phyloP scores from a whole-genome alignment of 64 coral and sea anemone species.

The Porites australiensis region DNA sequence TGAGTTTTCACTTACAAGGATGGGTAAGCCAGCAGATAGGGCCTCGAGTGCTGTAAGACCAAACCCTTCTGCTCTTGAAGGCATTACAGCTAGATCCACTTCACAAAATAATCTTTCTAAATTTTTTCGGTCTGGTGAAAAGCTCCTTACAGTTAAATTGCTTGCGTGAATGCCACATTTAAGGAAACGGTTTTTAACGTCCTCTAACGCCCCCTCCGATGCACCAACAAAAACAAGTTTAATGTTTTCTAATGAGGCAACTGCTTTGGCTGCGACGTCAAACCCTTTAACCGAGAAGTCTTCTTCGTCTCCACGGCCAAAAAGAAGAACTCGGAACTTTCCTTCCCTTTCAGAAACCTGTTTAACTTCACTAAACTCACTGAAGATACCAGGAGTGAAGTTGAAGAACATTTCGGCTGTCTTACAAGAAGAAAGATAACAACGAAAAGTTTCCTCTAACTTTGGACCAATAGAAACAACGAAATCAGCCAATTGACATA shows the following conservation, averaged over 20 bases:
- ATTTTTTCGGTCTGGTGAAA: not conserved
- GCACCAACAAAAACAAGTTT: not conserved
- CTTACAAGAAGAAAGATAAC: not conserved
- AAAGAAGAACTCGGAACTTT: not conserved
- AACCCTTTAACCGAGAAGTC: not conserved
- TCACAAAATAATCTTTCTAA: not conserved
- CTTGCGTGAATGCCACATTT: no score
- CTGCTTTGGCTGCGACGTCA: constrained; percentile 19
- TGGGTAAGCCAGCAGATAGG: not conserved
- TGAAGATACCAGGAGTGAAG: not conserved
- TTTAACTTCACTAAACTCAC: not conserved
- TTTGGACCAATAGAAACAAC: not conserved
- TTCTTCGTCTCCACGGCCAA: not conserved
- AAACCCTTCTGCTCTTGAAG: constrained; percentile 11
- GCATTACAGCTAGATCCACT: not conserved
- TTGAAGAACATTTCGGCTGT: not conserved
- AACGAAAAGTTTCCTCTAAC: not conserved
- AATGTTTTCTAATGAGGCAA: not conserved
- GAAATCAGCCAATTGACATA: not conserved
- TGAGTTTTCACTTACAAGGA: constrained; percentile 4
- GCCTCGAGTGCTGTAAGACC: constrained; percentile 9
- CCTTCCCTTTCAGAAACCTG: no score
- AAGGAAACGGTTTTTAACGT: not conserved
- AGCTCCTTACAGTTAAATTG: not conserved
- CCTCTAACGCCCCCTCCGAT: not conserved